Evolutionary conservation across 2,797 vertebrate genomes (phyloP), one percentile per base, ranked within the genome.

Genomic region (Bryconaethiops microstoma): DNA sequence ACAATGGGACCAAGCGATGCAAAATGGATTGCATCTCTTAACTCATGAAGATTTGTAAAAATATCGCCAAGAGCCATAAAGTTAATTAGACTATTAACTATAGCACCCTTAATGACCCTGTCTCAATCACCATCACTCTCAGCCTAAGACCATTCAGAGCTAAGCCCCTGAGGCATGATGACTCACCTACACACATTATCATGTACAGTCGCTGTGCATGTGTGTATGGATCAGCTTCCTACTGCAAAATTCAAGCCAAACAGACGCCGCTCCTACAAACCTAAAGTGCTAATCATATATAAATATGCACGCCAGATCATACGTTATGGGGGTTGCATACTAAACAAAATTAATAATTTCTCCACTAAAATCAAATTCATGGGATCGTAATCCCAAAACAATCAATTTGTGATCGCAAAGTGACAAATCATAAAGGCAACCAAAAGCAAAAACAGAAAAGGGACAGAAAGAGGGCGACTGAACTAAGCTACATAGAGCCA

Each of bases 11-110:
- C 80, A 77, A 60, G 35, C 55, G 35, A 70, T 85, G 84, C 76
- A 55, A 74, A 78, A 78, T 48, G 82, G 68, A 84, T 78, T 76
- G 74, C 60, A 80, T 71, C 80, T 84, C 59, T 75, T 77, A 74
- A 83, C 87, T 85, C 67, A 78, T 54, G 69, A 70, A 76, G 77
- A 86, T 84, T 82, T 70, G 82, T 77, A 87, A 85, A 90, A 91
- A 90, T 82, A 87, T 79, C 85, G 82, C 88, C 83, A 54, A 35
- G 39, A 73, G 89, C 88, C 50, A 84, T 72, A 71, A 85, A 84
- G 81, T 79, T 88, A 88, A 92, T 91, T 90, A 86, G 82, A 87
- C 83, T 83, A 89, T 88, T 87, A 90, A 88, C 82, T 79, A 68
- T 67, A 60, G 48, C 55, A 52, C 48, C 62, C 52, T 76, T 82